phyloP scores from a whole-genome alignment of 1,140 invertebrate species.

The Drosophila aff. region DNA sequence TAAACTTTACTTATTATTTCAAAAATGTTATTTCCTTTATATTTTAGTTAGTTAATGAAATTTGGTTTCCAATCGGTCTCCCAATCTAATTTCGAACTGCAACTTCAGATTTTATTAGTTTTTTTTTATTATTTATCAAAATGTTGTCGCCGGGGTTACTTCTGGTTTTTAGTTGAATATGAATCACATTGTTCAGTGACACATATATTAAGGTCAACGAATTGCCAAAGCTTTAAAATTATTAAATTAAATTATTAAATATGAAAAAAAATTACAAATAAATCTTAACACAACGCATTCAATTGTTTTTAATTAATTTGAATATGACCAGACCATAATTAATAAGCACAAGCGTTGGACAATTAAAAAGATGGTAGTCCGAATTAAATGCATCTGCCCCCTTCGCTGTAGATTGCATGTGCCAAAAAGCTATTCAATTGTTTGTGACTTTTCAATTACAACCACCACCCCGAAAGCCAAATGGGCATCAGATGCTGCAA shows the following conservation, averaged over 20 bases:
- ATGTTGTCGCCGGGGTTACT: too few relatives aligned
- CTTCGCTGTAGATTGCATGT: not conserved
- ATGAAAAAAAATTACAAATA: not conserved
- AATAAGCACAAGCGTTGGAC: slow-evolving; percentile 3
- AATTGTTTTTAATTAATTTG: slow-evolving; percentile 7
- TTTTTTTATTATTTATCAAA: too few relatives aligned
- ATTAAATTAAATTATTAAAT: too few relatives aligned
- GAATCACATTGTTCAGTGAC: too few relatives aligned
- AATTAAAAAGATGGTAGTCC: slow-evolving; percentile 15
- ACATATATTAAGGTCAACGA: too few relatives aligned
- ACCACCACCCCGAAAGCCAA: slow-evolving; percentile 27
- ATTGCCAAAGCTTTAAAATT: not conserved
- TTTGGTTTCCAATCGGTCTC: too few relatives aligned
- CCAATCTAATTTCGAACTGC: too few relatives aligned
- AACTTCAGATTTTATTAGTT: too few relatives aligned
- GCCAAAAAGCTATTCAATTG: slow-evolving; percentile 26
- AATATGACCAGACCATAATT: not conserved
- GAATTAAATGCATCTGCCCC: slow-evolving; percentile 3
- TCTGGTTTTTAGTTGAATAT: too few relatives aligned
- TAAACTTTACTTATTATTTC: too few relatives aligned
- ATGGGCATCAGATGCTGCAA: slow-evolving; percentile 68
- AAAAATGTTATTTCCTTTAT: too few relatives aligned
- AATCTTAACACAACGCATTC: not conserved
- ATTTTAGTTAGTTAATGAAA: too few relatives aligned
- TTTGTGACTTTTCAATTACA: slow-evolving; percentile 31